Evolutionary conservation across 2,888 invertebrate species (phyloP).

Genomic region (Sycophila texana): DNA sequence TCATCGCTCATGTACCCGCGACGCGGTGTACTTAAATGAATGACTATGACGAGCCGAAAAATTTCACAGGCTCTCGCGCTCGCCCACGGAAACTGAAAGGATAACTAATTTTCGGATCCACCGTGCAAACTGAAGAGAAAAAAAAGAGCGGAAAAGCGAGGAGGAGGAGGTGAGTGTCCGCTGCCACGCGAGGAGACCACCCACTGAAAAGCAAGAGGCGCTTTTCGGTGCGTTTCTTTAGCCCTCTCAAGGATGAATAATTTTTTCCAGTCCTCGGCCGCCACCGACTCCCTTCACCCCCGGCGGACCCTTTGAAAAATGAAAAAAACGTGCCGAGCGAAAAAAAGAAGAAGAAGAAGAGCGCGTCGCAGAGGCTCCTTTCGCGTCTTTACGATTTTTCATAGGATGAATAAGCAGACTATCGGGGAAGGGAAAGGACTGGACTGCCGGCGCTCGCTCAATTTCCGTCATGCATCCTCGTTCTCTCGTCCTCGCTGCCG

Average conservation of each 20-base stretch:
- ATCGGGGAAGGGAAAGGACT: constrained; percentile 21
- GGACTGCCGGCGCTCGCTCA: constrained; percentile 38
- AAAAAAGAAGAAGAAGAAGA: not conserved
- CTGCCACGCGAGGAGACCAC: too few species aligned
- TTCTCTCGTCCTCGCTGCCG: constrained; percentile 1
- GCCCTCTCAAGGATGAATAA: constrained; percentile 51
- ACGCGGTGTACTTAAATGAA: constrained; percentile 31
- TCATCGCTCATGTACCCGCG: too few species aligned
- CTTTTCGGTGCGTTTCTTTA: constrained; percentile 47
- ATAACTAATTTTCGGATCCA: constrained; percentile 44
- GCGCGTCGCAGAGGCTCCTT: constrained; percentile 1
- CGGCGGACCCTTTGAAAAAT: constrained; percentile 31
- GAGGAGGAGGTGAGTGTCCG: constrained; percentile 11
- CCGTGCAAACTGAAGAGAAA: not conserved
- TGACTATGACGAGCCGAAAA: constrained; percentile 43
- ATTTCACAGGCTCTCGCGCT: constrained; percentile 12
- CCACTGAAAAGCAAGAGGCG: constrained; percentile 36
- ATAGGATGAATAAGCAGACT: constrained; percentile 49
- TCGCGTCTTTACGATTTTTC: constrained; percentile 50
- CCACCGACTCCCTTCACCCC: not conserved
- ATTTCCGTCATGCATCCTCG: constrained; percentile 53
- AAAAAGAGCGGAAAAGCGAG: not conserved
- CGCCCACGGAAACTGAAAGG: constrained; percentile 32
- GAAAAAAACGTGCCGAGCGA: constrained; percentile 39
- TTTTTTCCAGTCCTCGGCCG: constrained; percentile 44